A percentile compares a stretch with the other conserved stretches of the same genome.
These are phyloP conservation scores for Papilio polytes DNA, from an alignment of 1,140 invertebrate species.

Conservation along the genomic window DNA sequence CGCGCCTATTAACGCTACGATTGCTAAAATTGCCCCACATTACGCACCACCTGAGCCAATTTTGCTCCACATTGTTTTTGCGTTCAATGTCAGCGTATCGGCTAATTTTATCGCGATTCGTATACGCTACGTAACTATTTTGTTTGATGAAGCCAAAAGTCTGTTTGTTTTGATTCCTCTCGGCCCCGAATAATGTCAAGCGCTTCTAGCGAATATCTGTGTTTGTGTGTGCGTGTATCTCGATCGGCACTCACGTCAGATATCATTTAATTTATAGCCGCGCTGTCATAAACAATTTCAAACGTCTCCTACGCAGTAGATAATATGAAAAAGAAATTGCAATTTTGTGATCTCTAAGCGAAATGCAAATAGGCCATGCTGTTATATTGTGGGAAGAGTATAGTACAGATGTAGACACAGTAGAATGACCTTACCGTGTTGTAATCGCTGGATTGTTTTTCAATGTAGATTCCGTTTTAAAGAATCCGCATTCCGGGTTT, in stretches of 20 bases:
- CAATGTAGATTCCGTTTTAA: conserved; percentile 4
- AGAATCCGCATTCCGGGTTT: conserved; percentile 22
- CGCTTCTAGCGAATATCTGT: conserved; percentile 26
- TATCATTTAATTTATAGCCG: conserved; percentile 27
- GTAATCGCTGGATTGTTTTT: neutral
- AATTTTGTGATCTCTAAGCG: neutral
- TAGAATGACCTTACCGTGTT: conserved; percentile 19
- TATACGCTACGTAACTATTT: conserved; percentile 72
- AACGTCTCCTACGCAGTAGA: conserved; percentile 24
- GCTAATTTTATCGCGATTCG: conserved; percentile 80
- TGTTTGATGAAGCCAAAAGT: conserved; percentile 72
- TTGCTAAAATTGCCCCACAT: conserved; percentile 66
- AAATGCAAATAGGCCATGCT: neutral
- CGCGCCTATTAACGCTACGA: conserved; percentile 55
- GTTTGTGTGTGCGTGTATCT: conserved; percentile 2
- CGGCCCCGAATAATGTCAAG: conserved; percentile 53
- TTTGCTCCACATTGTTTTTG: conserved; percentile 76
- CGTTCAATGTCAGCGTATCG: conserved; percentile 82
- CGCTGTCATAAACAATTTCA: conserved; percentile 14
- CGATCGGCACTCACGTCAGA: conserved; percentile 24
- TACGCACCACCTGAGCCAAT: conserved; percentile 62
- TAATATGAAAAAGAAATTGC: conserved; percentile 1
- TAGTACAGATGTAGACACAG: neutral
- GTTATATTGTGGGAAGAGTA: neutral
- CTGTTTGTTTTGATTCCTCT: conserved; percentile 77